Evolutionary conservation across 2,113 vertebrate species (phyloP), one percentile per base, ranked within the genome.

Genomic region (Phrynosoma blainvillii): DNA sequence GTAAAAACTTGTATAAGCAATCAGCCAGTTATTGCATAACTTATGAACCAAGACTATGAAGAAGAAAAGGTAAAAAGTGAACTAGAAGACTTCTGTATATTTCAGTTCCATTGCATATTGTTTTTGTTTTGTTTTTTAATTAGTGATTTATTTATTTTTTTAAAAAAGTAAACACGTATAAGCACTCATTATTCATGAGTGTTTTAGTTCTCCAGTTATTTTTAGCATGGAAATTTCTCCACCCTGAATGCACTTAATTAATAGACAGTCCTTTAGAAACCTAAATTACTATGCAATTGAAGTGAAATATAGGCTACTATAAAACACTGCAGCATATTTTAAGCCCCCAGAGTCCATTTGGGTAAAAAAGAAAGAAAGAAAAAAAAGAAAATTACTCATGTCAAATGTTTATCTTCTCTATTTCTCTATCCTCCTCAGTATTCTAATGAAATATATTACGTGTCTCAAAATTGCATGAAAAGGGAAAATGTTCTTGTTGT

Each of bases 241-340:
- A 75, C 11, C n/a, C 25, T 62, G 32, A 65, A 65, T 73, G 42
- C 32, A 65, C 14, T 14, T 32, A 62, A 52, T 47, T 82, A 75
- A 87, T n/a, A 68, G 12, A 68, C 40, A 52, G 62, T 88, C 23
- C 20, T 90, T 87, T 77, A 78, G 59, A 32, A 86, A 30, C 65
- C 27, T 12, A 3, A 89, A 11, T 66, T 85, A 18, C 79, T 27
- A 9, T 66, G 84, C 23, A 73, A 82, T 85, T 79, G 23, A 0
- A 0, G n/a, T 70, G 54, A 77, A 92, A 88, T 71, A 79, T 79
- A 74, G 79, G 16, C 27, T 30, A 23, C 32, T 47, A 30, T n/a
- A 73, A 85, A 84, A 47, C 8, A 52, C 36, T 25, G 12, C 40
- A 59, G 23, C 4, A 7, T 0, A 36, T 80, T 89, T 85, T 54